Base-by-base conservation (phyloP, 2,113 vertebrate species). In the Bambusicola thoracicus region DNA sequence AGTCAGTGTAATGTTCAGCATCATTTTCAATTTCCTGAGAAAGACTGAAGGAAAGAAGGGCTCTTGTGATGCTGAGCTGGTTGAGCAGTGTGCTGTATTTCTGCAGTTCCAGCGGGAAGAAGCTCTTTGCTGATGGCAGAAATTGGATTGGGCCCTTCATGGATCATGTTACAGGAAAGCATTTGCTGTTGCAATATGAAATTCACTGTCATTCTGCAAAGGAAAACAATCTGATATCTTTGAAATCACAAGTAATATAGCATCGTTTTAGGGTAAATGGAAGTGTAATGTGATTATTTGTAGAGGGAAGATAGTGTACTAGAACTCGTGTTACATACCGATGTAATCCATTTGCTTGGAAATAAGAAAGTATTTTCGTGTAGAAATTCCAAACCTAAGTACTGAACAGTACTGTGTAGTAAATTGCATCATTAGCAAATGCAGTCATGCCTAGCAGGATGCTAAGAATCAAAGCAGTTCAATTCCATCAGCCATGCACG, bases 281-380 rank as follows among this genome's bases (percentile, higher is more conserved):
- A 68, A 93, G 76, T 44, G 76, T 66, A 89, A 88, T 55, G 17
- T 18, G 44, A 67, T 93, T 96, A 86, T 81, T 81, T 78, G 88
- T 34, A 48, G 86, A 51, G 88, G 80, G 69, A 61, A 77, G 72
- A 56, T 68, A 46, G 75, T 80, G 19, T 8, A 3, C 43, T 25
- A 27, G 87, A 56, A 69, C 68, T 90, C n/a, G 32, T 65, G 17
- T 92, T 88, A 58, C 75, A 32, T 53, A 30, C 58, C 61, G 73
- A 90, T 72, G 84, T 44, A 55, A 72, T 72, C 72, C 56, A 34
- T 67, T 77, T 90, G 43, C 51, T 83, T 49, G 48, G 85, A 66
- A 77, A 69, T 17, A 74, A 55, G 77, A 40, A 62, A 68, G 36
- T 53, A 51, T 36, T 81, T 69, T 82, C 74, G 41, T 48, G n/a